Base-by-base conservation (phyloP, 2,888 invertebrate species). In the Sylvicola cinctus region DNA sequence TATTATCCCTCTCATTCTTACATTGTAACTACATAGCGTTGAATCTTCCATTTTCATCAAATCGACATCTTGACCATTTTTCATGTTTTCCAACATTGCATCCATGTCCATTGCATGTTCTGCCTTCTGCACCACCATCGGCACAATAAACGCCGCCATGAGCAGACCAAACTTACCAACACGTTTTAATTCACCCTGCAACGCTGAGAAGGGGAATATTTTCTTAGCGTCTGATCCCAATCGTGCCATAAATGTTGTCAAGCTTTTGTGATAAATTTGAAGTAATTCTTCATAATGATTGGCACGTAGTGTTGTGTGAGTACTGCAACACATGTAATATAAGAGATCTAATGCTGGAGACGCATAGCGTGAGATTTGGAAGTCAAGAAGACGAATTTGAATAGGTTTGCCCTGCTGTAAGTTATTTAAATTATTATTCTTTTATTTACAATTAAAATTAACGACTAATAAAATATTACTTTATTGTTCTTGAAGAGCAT, bases 351-450 rank as follows among this genome's bases (percentile, higher is more conserved):
- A 43, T 1, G 51, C 44, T 2, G 54, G 54, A 2, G 53, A 44
- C 1, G 51, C 44, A 42, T 50, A 52, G 14, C 54, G 49, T 3
- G 50, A 45, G 42, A 54, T 44, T 41, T 54, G 54, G 39, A 50
- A 54, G 37, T 54, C 54, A 26, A 54, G 45, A 4, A 54, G 38
- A 36, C 49, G 49, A 7, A 52, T 50, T 4, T 43, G 40, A 5
- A 40, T 38, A 15, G 52, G 47, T 11, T 30, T 32, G 3, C 34
- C 32, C 8, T 34, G 4, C 20, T 20, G 8, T 6, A 20, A 20
- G n/a, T n/a, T n/a, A 29, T 38, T 5, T 6, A 7, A 16, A 14
- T 6, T 6, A n/a, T n/a, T n/a, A n/a, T n/a, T n/a, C n/a, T n/a
- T n/a, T n/a, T n/a, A n/a, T 16, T 5, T 14, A 14, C 13, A 5